Percentiles rank a stretch among this genome's conserved stretches.
phyloP scores from a whole-genome alignment of 2,113 vertebrate species.

The Melanostigma gelatinosum region DNA sequence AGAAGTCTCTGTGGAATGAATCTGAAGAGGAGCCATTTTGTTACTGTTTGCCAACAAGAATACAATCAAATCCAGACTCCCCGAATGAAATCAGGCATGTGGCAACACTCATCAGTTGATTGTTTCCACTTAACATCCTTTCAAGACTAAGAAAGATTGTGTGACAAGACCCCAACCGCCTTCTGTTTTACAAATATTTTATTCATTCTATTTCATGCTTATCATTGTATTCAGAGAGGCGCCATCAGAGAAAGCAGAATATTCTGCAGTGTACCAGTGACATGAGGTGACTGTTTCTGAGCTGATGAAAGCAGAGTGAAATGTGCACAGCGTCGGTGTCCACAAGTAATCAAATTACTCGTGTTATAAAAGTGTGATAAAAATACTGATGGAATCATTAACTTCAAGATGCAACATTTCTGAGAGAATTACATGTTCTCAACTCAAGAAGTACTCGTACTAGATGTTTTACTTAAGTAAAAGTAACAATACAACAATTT shows the following conservation, averaged over 20 bases:
- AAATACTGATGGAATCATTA: conserved; percentile 54
- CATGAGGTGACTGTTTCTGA: conserved; percentile 10
- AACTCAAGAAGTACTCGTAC: background rate
- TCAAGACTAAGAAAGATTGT: background rate
- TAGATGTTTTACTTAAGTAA: background rate
- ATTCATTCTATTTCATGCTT: background rate
- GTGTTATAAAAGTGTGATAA: conserved; percentile 39
- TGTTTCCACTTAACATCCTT: background rate
- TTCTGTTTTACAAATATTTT: background rate
- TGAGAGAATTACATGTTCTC: background rate
- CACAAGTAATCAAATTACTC: conserved; percentile 22
- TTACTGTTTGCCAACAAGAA: conserved; percentile 1
- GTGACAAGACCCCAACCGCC: background rate
- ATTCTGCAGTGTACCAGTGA: background rate
- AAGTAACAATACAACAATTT: background rate
- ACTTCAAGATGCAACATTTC: conserved; percentile 1
- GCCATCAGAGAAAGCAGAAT: background rate
- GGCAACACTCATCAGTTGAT: background rate
- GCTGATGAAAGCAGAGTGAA: conserved; percentile 7
- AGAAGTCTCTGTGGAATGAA: background rate
- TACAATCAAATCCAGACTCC: background rate
- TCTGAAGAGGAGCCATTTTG: background rate
- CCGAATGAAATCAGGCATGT: background rate
- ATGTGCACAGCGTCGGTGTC: background rate
- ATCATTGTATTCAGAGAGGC: background rate